Evolutionary conservation across 2,113 vertebrate genomes (phyloP).

Genomic region (Catharus minimus): DNA sequence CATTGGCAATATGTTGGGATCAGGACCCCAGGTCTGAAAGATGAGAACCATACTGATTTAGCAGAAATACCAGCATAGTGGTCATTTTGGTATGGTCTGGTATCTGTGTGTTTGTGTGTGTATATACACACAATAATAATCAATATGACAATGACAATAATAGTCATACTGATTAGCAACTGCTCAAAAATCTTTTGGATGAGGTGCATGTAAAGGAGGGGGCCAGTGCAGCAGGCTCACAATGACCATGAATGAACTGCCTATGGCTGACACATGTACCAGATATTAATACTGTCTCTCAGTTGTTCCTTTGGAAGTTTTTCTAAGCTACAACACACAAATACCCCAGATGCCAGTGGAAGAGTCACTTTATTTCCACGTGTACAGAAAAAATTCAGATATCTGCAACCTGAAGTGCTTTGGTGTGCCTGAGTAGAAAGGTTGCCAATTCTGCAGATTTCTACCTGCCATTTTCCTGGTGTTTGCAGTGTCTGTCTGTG

Average conservation of each 20-base stretch:
- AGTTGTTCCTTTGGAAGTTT: background rate
- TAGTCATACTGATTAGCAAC: background rate
- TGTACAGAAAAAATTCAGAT: background rate
- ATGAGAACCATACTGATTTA: background rate
- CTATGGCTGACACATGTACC: accelerated
- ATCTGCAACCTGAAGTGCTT: background rate
- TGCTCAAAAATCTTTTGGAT: background rate
- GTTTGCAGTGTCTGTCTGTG: background rate
- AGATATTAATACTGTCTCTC: background rate
- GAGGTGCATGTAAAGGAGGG: background rate
- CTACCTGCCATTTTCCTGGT: background rate
- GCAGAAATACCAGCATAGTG: background rate
- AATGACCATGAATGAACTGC: background rate
- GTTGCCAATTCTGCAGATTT: background rate
- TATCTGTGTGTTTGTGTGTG: background rate
- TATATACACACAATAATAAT: too few relatives aligned
- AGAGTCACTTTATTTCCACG: background rate
- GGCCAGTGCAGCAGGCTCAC: background rate
- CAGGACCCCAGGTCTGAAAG: background rate
- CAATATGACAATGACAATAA: background rate
- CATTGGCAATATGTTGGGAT: accelerated
- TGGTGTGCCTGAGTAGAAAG: background rate
- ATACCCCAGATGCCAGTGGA: background rate
- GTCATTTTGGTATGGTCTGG: background rate
- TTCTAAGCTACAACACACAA: background rate